phyloP scores from a whole-genome alignment of 2,888 invertebrate species.

The Oasisia sp. region DNA sequence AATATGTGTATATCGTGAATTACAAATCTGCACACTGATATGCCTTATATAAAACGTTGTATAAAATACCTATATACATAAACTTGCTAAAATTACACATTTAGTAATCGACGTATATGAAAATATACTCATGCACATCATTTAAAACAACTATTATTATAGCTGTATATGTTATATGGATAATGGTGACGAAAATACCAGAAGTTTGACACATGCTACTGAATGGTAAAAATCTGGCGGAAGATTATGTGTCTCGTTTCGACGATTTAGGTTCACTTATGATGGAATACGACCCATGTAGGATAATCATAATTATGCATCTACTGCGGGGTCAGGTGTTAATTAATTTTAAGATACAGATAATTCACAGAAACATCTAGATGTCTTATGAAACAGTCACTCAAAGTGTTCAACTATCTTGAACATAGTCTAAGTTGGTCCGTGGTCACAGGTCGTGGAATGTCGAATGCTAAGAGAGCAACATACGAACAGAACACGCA shows the following conservation, averaged over 20 bases:
- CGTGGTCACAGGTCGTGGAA: neutral
- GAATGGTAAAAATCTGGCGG: neutral
- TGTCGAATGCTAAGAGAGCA: neutral
- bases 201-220: neutral
- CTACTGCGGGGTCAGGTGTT: neutral
- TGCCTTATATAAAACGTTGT: neutral
- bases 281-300: neutral
- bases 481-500: neutral
- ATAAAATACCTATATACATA: neutral
- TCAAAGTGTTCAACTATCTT: neutral
- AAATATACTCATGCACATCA: neutral
- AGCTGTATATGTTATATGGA: neutral
- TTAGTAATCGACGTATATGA: neutral
- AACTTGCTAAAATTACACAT: neutral
- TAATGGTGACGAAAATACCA: neutral
- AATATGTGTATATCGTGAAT: neutral
- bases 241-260: neutral
- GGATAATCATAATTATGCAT: neutral
- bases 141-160: neutral
- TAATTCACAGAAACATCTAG: neutral
- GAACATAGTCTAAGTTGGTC: neutral
- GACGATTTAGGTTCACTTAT: neutral
- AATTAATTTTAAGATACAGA: neutral
- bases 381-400: neutral
- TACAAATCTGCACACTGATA: constrained; percentile 10